A percentile compares a stretch with the other conserved stretches of the same genome.
Evolutionary conservation across 2,888 invertebrate genomes (phyloP).

Genomic region (Pseudanteris insignis): DNA sequence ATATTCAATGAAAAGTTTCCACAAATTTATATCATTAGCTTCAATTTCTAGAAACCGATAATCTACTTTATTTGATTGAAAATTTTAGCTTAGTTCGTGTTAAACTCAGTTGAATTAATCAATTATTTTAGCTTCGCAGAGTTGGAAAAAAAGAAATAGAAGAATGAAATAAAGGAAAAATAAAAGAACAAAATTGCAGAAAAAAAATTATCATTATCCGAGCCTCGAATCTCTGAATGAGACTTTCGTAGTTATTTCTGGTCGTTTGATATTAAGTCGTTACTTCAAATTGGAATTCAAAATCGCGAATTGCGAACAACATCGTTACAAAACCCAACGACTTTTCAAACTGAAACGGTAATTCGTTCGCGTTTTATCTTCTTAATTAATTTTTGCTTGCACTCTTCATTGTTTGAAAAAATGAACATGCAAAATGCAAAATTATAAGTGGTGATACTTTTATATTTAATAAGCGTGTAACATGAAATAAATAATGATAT

Average conservation of each 20-base stretch:
- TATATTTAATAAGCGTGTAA: no score
- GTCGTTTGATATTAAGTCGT: constrained; percentile 1
- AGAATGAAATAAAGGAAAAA: background rate
- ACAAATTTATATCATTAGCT: constrained; percentile 6
- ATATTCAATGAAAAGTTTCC: no score
- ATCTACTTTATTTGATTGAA: constrained; percentile 8
- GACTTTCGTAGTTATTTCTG: constrained; percentile 10
- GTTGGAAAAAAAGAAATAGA: constrained; percentile 2
- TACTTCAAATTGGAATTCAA: background rate
- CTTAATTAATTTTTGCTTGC: no score
- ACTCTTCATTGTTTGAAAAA: no score
- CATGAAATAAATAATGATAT: no score
- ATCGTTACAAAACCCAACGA: no score
- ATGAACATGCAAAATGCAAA: no score
- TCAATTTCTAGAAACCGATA: constrained; percentile 7
- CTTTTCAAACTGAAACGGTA: no score
- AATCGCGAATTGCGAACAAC: constrained; percentile 1
- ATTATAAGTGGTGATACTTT: no score
- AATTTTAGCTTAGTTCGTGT: no score
- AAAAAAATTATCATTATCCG: constrained; percentile 6
- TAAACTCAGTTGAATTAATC: no score
- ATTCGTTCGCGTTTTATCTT: no score
- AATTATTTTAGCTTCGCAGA: background rate
- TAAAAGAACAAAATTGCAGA: background rate
- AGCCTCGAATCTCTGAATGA: constrained; percentile 9